phyloP scores from a whole-genome alignment of 1,140 invertebrate genomes.

The Ips nitidus region DNA sequence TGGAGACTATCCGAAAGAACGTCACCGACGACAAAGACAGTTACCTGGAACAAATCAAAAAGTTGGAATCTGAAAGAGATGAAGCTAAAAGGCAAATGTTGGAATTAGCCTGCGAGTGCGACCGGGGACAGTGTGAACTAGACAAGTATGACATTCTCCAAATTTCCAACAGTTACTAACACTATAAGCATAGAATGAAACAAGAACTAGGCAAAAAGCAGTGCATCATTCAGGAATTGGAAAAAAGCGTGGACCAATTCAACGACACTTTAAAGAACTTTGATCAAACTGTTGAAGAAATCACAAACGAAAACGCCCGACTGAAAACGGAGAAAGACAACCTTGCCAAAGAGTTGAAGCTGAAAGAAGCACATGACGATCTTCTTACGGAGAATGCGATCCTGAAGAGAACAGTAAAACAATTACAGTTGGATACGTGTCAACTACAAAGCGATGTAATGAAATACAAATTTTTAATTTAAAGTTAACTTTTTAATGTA shows the following conservation, averaged over 20 bases:
- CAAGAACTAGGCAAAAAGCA: slow-evolving; percentile 24
- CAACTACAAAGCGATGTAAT: not conserved
- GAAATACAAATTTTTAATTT: not conserved
- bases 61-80: slow-evolving; percentile 22
- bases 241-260: slow-evolving; percentile 30
- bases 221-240: slow-evolving; percentile 24
- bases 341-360: not conserved
- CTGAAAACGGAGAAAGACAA: slow-evolving; percentile 7
- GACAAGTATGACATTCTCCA: not conserved
- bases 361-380: not conserved
- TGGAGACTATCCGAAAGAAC: slow-evolving; percentile 19
- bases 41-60: slow-evolving; percentile 2
- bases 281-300: slow-evolving; percentile 13
- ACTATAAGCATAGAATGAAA: slow-evolving; percentile 18
- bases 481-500: not conserved
- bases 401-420: not conserved
- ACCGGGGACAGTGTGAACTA: not conserved
- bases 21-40: slow-evolving; percentile 15
- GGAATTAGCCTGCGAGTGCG: not conserved
- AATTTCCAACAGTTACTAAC: not conserved
- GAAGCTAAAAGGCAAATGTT: not conserved
- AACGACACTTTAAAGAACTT: slow-evolving; percentile 31
- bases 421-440: not conserved
- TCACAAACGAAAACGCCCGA: slow-evolving; percentile 13
- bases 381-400: not conserved